These are phyloP conservation scores for Acanthosepion lycidas DNA, from an alignment of 2,888 invertebrate species.

Conservation along the genomic window DNA sequence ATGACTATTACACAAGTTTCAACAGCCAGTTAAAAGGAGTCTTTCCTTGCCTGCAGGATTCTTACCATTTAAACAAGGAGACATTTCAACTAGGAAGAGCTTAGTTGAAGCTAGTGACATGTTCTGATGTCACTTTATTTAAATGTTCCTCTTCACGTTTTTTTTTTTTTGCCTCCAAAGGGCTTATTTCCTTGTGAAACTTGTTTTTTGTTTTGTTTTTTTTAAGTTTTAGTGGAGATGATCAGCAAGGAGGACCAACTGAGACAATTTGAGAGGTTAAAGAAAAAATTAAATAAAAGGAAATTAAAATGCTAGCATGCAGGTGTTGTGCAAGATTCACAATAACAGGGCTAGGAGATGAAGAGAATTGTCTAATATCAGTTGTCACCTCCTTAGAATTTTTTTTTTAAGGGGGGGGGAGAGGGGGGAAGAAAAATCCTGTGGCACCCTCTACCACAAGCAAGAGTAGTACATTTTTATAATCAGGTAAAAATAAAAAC, in stretches of 20 bases:
- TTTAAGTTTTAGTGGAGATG: neutral
- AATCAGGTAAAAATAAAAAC: neutral
- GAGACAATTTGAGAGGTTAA: neutral
- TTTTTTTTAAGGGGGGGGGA: neutral
- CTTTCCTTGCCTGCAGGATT: neutral
- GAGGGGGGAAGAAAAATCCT: neutral
- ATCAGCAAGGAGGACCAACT: neutral
- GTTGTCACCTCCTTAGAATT: neutral
- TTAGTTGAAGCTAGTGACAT: too few relatives aligned
- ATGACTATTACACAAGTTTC: neutral
- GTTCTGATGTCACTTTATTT: neutral
- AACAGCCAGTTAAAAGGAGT: neutral
- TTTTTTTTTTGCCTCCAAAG: neutral
- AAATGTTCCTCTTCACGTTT: neutral
- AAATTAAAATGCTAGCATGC: conserved; percentile 18
- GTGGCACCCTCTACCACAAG: neutral
- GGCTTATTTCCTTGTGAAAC: neutral
- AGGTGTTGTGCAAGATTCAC: neutral
- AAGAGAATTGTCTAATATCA: neutral
- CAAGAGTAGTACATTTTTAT: neutral
- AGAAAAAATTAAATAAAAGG: neutral
- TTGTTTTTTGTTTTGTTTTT: neutral
- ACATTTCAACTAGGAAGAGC: neutral
- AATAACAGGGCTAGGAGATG: neutral
- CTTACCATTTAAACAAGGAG: neutral